Percentiles rank a stretch among this genome's conserved stretches.
Conservation (phyloP, 2,888 invertebrate genomes). For the Chalcis sispes region DNA sequence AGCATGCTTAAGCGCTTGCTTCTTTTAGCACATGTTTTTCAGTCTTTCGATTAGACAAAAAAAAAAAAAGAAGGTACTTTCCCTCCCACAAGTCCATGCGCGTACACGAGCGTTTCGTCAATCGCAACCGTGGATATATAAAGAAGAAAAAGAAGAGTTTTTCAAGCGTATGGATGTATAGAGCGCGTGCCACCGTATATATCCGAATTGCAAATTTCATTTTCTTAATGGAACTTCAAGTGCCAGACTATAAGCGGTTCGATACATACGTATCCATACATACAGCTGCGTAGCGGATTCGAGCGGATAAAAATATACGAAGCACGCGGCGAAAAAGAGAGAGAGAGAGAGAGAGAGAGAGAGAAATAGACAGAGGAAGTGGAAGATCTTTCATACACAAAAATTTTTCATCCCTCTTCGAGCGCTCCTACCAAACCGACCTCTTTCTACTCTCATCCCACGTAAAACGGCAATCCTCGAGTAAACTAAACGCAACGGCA, state of each 20-base stretch:
- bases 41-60: background rate
- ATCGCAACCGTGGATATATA: slow-evolving; percentile 54
- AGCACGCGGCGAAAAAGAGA: background rate
- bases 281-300: background rate
- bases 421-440: no score
- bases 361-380: no score
- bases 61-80: background rate
- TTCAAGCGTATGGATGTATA: no score
- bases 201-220: slow-evolving; percentile 71
- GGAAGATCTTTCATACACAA: background rate
- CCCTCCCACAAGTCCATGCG: background rate
- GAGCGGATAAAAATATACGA: slow-evolving; percentile 5
- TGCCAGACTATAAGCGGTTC: slow-evolving; percentile 33
- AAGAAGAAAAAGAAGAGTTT: slow-evolving; percentile 18
- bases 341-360: background rate
- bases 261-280: slow-evolving; percentile 13
- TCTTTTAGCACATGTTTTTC: background rate
- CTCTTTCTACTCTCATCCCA: background rate
- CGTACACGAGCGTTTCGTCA: slow-evolving; percentile 45
- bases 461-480: background rate
- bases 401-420: background rate
- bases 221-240: slow-evolving; percentile 68
- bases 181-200: slow-evolving; percentile 7
- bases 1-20: no score
- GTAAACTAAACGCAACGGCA: background rate